Conservation (phyloP, 2,113 vertebrate species). For the Ovibos moschatus region DNA sequence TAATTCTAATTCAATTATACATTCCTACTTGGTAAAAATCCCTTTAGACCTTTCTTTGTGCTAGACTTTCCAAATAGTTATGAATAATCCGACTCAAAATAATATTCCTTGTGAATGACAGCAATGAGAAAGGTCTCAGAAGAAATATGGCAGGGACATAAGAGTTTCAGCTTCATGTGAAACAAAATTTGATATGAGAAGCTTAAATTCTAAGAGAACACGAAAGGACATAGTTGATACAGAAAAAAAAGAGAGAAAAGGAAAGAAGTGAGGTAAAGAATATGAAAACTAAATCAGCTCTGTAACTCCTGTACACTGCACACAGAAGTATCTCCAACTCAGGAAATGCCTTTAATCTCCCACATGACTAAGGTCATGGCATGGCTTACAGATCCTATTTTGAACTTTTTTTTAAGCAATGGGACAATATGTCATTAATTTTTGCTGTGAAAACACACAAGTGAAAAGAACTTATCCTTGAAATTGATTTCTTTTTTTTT, state of each 20-base stretch:
- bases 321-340: conserved; percentile 1
- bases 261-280: neutral
- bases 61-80: neutral
- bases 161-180: neutral
- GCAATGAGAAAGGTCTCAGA: neutral
- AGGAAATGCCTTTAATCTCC: conserved; percentile 20
- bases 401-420: neutral
- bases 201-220: neutral
- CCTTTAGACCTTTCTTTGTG: neutral
- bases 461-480: neutral
- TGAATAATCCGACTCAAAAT: neutral
- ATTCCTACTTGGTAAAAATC: neutral
- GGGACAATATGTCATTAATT: neutral
- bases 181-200: neutral
- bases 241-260: neutral
- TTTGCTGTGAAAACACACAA: neutral
- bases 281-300: neutral
- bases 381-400: neutral
- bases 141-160: neutral
- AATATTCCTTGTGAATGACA: neutral
- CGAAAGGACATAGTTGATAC: neutral
- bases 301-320: neutral
- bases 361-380: neutral
- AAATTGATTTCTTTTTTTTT: neutral
- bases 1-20: neutral